Evolutionary conservation across 2,888 invertebrate species (phyloP).

Genomic region (Campoletis raptor): DNA sequence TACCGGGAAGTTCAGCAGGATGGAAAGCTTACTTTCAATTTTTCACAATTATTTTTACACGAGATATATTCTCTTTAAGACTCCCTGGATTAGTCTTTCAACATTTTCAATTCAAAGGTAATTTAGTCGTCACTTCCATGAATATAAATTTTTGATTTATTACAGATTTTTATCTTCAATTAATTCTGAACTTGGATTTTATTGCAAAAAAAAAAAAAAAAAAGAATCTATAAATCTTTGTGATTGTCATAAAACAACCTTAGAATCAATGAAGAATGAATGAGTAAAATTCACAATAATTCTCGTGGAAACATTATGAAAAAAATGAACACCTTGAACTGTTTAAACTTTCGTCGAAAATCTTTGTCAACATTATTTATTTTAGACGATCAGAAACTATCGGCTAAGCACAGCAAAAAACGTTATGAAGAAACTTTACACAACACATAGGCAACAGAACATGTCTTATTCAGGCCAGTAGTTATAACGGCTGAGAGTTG

Average conservation of each 20-base stretch:
- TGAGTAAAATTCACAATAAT: not conserved
- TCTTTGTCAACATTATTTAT: not conserved
- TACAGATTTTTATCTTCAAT: not conserved
- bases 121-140: not conserved
- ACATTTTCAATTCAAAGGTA: slow-evolving; percentile 2
- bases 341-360: not conserved
- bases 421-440: not conserved
- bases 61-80: not conserved
- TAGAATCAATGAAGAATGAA: not conserved
- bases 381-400: too few species aligned
- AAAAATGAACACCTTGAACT: not conserved
- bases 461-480: not conserved
- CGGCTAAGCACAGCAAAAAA: not conserved
- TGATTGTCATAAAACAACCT: not conserved
- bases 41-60: slow-evolving; percentile 9
- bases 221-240: not conserved
- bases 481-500: not conserved
- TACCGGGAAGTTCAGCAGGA: slow-evolving; percentile 44
- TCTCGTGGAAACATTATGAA: not conserved
- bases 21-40: slow-evolving; percentile 38
- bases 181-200: not conserved
- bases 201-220: too few species aligned
- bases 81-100: not conserved
- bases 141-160: not conserved
- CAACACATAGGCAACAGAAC: not conserved